Base-by-base conservation (phyloP, 2,113 vertebrate genomes). In the Chroicocephalus ridibundus region DNA sequence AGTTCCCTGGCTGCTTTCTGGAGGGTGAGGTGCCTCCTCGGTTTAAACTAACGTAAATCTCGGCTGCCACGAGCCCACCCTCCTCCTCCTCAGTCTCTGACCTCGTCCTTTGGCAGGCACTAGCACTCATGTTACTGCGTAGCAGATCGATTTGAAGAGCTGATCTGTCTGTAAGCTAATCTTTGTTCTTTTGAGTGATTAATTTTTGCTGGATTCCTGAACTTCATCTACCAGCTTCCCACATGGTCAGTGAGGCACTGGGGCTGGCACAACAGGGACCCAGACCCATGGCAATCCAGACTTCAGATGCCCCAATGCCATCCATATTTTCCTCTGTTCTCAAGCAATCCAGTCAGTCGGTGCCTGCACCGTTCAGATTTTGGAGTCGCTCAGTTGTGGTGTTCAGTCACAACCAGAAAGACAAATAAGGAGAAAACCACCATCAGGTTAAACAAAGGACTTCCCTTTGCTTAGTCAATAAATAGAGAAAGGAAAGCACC, bases 111-210 rank as follows among this genome's bases (percentile, higher is more conserved):
- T 61, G 79, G 61, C 94, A 84, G 62, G 81, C 57, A 38, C 40
- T 31, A 89, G 57, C 70, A 76, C 77, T 94, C 81, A 79, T 25
- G 40, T 95, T 87, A 89, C 94, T 68, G 79, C 52, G 40, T 18
- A 84, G 89, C 84, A 95, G 91, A 91, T 87, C 77, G 74, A 91
- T 85, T 78, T 64, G 66, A 95, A 87, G 65, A 92, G 57, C 61
- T 85, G 74, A 93, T 95, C 86, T 96, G 60, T 54, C 65, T 75
- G 83, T 60, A 93, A 96, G 78, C 10, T 68, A 94, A 89, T 91
- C 83, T 86, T 84, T 71, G 26, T 34, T 95, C 77, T 83, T 94
- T 18, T 61, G 47, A 89, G 81, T 64, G 80, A 89, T 68, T 86
- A 47, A 75, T 89, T 89, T 95, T 75, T 82, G 22, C 77, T 87